Evolutionary conservation across 1,140 invertebrate genomes (phyloP).

Genomic region (Pseudomyrmex cubaensis): DNA sequence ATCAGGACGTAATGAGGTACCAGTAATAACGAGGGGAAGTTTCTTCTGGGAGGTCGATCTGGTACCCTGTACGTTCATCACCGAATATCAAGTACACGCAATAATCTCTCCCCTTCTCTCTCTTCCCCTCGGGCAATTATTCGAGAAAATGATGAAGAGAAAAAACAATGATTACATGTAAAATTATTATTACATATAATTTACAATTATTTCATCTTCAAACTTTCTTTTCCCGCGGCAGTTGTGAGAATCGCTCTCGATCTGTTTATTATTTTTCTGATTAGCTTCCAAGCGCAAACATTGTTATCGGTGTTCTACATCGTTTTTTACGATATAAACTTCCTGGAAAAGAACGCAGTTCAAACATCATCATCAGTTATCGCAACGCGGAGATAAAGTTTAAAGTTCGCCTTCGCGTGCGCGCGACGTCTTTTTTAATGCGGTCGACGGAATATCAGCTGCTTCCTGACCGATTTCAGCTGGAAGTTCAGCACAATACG

Average conservation of each 20-base stretch:
- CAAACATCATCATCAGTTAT: slow-evolving; percentile 36
- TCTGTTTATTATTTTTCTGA: slow-evolving; percentile 19
- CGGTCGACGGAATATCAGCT: slow-evolving; percentile 31
- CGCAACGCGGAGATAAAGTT: slow-evolving; percentile 38
- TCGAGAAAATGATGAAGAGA: background rate
- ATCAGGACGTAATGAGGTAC: background rate
- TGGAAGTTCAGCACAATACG: slow-evolving; percentile 11
- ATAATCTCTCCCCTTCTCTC: background rate
- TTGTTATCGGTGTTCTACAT: slow-evolving; percentile 22
- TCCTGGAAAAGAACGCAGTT: slow-evolving; percentile 33
- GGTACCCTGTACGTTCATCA: background rate
- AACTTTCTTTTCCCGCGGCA: no score
- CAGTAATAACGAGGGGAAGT: background rate
- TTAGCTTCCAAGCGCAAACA: slow-evolving; percentile 41
- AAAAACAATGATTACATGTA: background rate
- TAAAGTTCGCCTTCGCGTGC: slow-evolving; percentile 14
- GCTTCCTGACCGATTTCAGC: slow-evolving; percentile 25
- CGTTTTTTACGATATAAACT: slow-evolving; percentile 39
- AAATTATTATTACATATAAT: no score
- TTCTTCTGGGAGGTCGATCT: background rate
- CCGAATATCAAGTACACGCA: background rate
- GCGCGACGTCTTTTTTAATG: slow-evolving; percentile 33
- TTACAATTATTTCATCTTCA: no score
- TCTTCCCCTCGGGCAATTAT: no score
- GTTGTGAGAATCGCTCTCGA: background rate